Evolutionary conservation across 2,113 vertebrate genomes (phyloP), one percentile per base, ranked within the genome.

Genomic region (Laticauda colubrina): DNA sequence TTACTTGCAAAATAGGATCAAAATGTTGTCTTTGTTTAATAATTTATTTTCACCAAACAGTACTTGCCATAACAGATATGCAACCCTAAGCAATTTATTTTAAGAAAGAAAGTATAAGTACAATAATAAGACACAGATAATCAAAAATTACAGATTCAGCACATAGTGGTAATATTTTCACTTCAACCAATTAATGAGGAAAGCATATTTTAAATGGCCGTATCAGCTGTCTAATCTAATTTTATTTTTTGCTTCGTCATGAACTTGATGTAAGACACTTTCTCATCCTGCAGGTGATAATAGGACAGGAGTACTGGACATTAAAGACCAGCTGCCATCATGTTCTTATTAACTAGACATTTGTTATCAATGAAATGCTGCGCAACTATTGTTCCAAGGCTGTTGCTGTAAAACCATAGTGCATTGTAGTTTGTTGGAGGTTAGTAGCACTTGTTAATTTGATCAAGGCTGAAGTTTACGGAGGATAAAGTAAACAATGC

Each of bases 401-500:
- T 98, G 96, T 94, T 97, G 98, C 97, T 97, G 97, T 98, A 98
- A 98, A 98, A 98, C 96, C 97, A 96, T 96, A 97, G 97, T 94
- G 97, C 97, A 97, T 86, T 96, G 95, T 97, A 97, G 97, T 98
- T 98, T 98, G 98, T 97, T 97, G 97, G 97, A 97, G 97, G 97
- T 98, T 98, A 98, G 97, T 97, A 98, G 97, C 97, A 97, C 98
- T 98, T 98, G 98, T 98, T 99, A 98, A 99, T 98, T 98, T 98
- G 98, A 99, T 99, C 98, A 98, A 98, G 98, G 98, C 98, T 98
- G 98, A 98, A 98, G 97, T 98, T 98, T 98, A 98, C 98, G 96
- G 96, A 98, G 98, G 98, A 98, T 98, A 99, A 99, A 99, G 98
- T 99, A 99, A 99, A 99, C 98, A 99, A 99, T 98, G 98, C 98